phyloP scores from a whole-genome alignment of 2,797 vertebrate species.

The Trachops cirrhosus region DNA sequence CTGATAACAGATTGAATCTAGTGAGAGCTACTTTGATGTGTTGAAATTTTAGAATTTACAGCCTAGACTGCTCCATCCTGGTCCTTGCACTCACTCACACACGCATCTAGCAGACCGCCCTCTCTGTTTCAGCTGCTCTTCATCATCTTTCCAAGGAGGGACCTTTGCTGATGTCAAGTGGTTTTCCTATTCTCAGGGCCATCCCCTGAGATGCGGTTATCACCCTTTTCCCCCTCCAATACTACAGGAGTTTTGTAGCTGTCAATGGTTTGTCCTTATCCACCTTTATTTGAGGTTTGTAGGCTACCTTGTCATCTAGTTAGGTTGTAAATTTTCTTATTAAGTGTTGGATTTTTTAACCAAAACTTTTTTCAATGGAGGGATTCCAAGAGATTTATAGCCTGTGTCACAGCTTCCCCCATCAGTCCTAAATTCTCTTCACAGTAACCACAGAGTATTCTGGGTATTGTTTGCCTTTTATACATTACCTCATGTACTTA shows the following conservation, averaged over 20 bases:
- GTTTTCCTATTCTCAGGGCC: not conserved
- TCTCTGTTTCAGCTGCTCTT: not conserved
- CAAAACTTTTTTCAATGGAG: not conserved
- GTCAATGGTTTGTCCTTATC: not conserved
- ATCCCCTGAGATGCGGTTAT: not conserved
- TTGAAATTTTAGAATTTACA: not conserved
- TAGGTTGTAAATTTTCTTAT: not conserved
- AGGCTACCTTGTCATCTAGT: not conserved
- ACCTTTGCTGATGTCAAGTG: not conserved
- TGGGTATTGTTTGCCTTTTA: not conserved
- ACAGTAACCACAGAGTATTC: not conserved
- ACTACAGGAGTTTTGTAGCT: not conserved
- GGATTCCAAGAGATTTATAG: not conserved
- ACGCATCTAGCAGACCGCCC: accelerated
- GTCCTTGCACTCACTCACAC: not conserved
- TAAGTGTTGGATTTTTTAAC: not conserved
- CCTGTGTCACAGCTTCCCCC: not conserved
- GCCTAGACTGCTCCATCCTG: not conserved
- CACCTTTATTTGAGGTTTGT: not conserved
- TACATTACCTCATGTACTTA: not conserved
- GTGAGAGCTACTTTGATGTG: not conserved
- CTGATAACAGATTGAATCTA: not conserved
- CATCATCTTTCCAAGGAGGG: not conserved
- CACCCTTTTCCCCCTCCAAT: not conserved
- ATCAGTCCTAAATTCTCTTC: not conserved